A percentile compares a stretch with the other conserved stretches of the same genome.
These are phyloP conservation scores for Aulostomus chinensis DNA, from an alignment of 2,797 vertebrate species.

Conservation along the genomic window DNA sequence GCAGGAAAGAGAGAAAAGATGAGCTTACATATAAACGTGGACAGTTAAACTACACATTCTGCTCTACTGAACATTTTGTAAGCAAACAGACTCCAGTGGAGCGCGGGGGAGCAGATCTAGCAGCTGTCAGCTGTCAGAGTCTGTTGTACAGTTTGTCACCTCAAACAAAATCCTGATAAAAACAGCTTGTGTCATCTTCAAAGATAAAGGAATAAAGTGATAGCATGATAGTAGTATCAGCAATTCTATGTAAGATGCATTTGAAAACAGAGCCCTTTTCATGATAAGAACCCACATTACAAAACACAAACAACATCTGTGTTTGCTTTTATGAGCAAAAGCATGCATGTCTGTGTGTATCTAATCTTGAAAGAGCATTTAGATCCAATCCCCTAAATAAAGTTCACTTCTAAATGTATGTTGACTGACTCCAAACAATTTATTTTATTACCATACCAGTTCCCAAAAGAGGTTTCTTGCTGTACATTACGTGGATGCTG, in stretches of 20 bases:
- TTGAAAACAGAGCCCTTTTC: slow-evolving; percentile 54
- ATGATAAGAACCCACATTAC: slow-evolving; percentile 32
- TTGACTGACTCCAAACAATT: neutral
- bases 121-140: slow-evolving; percentile 44
- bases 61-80: slow-evolving; percentile 66
- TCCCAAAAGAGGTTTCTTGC: neutral
- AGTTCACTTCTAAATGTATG: slow-evolving; percentile 1
- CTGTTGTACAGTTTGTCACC: slow-evolving; percentile 29
- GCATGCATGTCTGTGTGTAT: neutral
- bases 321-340: neutral
- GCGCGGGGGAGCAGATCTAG: slow-evolving; percentile 23
- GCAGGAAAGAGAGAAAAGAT: slow-evolving; percentile 7
- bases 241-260: slow-evolving; percentile 40
- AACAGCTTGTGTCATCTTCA: slow-evolving; percentile 57
- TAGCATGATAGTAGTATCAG: slow-evolving; percentile 49
- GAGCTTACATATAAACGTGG: slow-evolving; percentile 3
- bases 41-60: slow-evolving; percentile 23
- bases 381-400: neutral
- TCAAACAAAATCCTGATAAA: slow-evolving; percentile 68
- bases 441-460: neutral
- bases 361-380: neutral
- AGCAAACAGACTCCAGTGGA: slow-evolving; percentile 38
- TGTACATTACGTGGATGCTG: neutral
- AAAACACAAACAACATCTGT: slow-evolving; percentile 5
- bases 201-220: slow-evolving; percentile 52